Evolutionary conservation across 2,113 vertebrate genomes (phyloP).

Genomic region (Callospermophilus lateralis): DNA sequence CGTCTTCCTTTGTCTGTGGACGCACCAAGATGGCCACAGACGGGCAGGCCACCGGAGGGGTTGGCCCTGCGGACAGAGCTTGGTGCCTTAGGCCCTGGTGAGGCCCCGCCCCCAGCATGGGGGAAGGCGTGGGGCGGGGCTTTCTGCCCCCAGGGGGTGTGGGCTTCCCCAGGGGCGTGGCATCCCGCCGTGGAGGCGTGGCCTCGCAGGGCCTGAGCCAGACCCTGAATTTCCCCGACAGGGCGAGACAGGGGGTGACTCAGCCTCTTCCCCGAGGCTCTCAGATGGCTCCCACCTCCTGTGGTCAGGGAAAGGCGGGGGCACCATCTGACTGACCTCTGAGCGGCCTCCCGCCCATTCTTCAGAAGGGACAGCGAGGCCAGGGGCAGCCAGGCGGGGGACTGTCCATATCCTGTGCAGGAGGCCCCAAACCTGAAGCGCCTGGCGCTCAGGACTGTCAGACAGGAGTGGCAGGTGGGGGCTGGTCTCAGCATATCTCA

Average conservation of each 20-base stretch:
- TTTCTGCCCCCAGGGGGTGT: background rate
- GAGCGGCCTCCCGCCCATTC: background rate
- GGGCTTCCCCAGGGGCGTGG: background rate
- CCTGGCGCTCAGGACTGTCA: background rate
- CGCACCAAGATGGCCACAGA: background rate
- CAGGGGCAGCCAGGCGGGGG: background rate
- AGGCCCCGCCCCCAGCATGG: too few relatives aligned
- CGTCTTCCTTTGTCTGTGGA: background rate
- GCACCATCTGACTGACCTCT: background rate
- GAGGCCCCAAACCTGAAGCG: background rate
- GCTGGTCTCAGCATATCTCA: background rate
- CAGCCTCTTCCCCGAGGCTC: background rate
- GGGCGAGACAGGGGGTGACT: background rate
- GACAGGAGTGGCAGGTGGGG: background rate
- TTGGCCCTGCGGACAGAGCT: too few relatives aligned
- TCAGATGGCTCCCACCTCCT: background rate
- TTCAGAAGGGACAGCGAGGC: background rate
- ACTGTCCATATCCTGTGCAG: background rate
- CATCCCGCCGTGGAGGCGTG: background rate
- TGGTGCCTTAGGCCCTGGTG: too few relatives aligned
- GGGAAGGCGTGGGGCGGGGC: background rate
- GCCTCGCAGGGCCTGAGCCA: background rate
- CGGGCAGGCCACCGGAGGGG: too few relatives aligned
- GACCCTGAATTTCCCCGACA: background rate
- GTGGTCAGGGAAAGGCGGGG: accelerated